Conservation (phyloP, 2,113 vertebrate species). For the Lagenorhynchus albirostris region DNA sequence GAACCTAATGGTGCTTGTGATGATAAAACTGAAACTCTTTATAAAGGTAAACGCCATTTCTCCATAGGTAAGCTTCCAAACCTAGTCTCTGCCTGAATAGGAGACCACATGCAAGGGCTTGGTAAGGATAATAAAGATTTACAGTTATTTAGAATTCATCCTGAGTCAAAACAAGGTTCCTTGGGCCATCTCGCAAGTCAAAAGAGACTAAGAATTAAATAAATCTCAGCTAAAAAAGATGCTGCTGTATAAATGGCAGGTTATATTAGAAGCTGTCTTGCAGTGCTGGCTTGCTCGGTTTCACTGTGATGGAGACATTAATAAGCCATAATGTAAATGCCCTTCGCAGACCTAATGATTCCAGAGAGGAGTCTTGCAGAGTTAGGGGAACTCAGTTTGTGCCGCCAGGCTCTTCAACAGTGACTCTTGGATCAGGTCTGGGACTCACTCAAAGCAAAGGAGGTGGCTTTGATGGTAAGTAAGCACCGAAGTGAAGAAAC, state of each 20-base stretch:
- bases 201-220: not conserved
- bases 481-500: not conserved
- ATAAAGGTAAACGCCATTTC: not conserved
- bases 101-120: not conserved
- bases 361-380: not conserved
- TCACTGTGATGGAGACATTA: not conserved
- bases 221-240: not conserved
- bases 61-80: not conserved
- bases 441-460: not conserved
- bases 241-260: not conserved
- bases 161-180: not conserved
- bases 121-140: slow-evolving; percentile 9
- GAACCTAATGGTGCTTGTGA: not conserved
- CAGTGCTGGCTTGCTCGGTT: not conserved
- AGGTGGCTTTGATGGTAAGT: not conserved
- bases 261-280: not conserved
- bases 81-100: not conserved
- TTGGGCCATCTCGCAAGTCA: not conserved
- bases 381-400: no score
- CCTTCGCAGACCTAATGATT: rapidly evolving
- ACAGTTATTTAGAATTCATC: not conserved
- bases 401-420: not conserved
- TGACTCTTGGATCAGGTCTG: not conserved
- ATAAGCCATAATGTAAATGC: not conserved
- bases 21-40: not conserved